Percentiles rank a stretch among this genome's conserved stretches.
Evolutionary conservation across 1,140 invertebrate genomes (phyloP).

Genomic region (Papilio polyxenes): DNA sequence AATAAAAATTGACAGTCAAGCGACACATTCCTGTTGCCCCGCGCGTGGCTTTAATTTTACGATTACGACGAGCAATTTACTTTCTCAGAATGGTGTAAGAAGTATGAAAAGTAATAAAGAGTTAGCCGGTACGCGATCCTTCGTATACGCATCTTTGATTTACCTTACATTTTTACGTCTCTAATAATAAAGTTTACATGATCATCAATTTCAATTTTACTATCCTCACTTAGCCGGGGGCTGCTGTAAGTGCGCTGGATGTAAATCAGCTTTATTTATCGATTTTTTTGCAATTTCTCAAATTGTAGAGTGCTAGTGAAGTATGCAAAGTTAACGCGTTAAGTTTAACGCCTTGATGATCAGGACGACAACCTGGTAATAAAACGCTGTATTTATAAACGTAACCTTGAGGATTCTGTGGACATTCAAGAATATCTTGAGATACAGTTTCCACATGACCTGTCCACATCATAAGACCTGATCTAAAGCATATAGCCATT

Average conservation of each 20-base stretch:
- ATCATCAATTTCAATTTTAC: slow-evolving; percentile 77
- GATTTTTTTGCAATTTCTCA: slow-evolving; percentile 35
- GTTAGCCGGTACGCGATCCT: slow-evolving; percentile 61
- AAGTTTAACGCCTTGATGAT: neutral
- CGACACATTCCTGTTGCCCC: slow-evolving; percentile 66
- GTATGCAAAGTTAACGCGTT: neutral
- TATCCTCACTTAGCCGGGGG: slow-evolving; percentile 56
- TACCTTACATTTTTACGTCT: slow-evolving; percentile 68
- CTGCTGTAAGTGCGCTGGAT: slow-evolving; percentile 52
- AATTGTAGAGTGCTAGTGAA: neutral
- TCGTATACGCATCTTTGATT: slow-evolving; percentile 56
- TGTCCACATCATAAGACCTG: neutral
- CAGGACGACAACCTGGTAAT: neutral
- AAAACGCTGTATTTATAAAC: neutral
- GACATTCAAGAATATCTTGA: neutral
- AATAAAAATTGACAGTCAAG: slow-evolving; percentile 75
- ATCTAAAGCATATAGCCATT: too few relatives aligned
- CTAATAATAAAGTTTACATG: slow-evolving; percentile 74
- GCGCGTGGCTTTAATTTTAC: slow-evolving; percentile 74
- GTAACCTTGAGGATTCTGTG: neutral
- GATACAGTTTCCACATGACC: neutral
- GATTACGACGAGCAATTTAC: slow-evolving; percentile 70
- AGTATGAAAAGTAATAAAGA: slow-evolving; percentile 71
- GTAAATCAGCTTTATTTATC: slow-evolving; percentile 56
- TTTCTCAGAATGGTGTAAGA: slow-evolving; percentile 72